These are phyloP conservation scores for Heteromurus nitidus DNA, from an alignment of 2,888 invertebrate species.

Conservation along the genomic window DNA sequence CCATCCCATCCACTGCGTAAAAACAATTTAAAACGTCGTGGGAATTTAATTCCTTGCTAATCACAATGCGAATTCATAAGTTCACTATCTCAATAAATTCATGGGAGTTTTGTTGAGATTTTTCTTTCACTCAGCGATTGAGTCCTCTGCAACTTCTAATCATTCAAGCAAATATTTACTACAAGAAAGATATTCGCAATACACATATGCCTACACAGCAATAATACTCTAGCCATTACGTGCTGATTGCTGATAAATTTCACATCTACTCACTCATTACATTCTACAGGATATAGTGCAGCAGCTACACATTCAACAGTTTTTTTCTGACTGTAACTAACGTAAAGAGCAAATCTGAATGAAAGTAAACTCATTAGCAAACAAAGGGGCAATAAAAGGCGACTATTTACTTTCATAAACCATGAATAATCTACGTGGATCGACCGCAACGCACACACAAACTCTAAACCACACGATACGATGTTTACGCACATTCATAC, in stretches of 20 bases:
- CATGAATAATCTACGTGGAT: slow-evolving; percentile 40
- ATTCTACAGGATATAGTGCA: not conserved
- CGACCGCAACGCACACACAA: not conserved
- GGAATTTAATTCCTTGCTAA: not conserved
- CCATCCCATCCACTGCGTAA: not conserved
- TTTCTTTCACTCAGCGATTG: too few species aligned
- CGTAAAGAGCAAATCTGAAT: not conserved
- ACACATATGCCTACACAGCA: too few species aligned
- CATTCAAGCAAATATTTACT: too few species aligned
- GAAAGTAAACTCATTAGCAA: slow-evolving; percentile 24
- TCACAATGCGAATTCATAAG: too few species aligned
- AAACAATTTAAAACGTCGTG: slow-evolving; percentile 16
- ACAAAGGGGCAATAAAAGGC: slow-evolving; percentile 25
- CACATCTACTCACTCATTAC: too few species aligned
- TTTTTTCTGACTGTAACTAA: slow-evolving; percentile 8
- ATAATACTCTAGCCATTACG: too few species aligned
- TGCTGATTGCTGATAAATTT: too few species aligned
- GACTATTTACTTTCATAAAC: slow-evolving; percentile 48
- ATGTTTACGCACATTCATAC: too few species aligned
- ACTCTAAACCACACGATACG: not conserved
- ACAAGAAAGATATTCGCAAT: too few species aligned
- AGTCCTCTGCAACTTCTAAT: too few species aligned
- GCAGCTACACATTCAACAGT: not conserved
- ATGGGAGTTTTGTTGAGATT: too few species aligned
- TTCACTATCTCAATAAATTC: too few species aligned